Conservation (phyloP, 2,797 vertebrate species). For the Pangasius macronema region DNA sequence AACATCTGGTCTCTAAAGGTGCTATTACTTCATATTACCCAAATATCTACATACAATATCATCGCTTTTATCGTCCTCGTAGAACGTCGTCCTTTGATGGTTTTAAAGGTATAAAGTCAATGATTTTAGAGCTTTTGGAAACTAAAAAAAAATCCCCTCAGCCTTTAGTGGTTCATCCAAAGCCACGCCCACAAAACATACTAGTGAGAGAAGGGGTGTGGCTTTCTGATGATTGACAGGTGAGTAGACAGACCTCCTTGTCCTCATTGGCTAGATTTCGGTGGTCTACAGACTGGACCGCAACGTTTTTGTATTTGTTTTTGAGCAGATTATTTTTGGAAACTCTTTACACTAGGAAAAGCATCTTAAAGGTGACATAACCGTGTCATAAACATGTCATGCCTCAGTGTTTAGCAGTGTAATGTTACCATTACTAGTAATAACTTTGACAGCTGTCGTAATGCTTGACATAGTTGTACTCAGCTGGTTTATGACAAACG, state of each 20-base stretch:
- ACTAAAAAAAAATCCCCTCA: not conserved
- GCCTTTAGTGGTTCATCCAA: not conserved
- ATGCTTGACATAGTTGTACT: not conserved
- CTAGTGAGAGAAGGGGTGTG: not conserved
- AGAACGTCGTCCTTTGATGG: too few relatives aligned
- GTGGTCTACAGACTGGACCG: not conserved
- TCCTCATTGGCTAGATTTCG: not conserved
- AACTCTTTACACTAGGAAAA: not conserved
- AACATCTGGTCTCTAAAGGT: not conserved
- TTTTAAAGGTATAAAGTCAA: not conserved
- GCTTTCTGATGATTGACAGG: not conserved
- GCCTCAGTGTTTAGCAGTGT: not conserved
- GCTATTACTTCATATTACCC: conserved; percentile 13
- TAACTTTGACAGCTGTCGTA: not conserved
- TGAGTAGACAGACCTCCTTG: not conserved
- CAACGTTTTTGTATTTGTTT: not conserved
- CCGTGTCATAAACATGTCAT: not conserved
- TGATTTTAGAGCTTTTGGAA: not conserved
- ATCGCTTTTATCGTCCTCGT: not conserved
- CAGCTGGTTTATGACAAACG: not conserved
- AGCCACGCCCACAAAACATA: not conserved
- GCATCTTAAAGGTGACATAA: not conserved
- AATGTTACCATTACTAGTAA: not conserved
- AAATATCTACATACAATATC: not conserved
- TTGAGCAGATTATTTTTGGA: not conserved